Percentiles rank a stretch among this genome's conserved stretches.
phyloP scores from a whole-genome alignment of 2,797 vertebrate species.

The Emys orbicularis region DNA sequence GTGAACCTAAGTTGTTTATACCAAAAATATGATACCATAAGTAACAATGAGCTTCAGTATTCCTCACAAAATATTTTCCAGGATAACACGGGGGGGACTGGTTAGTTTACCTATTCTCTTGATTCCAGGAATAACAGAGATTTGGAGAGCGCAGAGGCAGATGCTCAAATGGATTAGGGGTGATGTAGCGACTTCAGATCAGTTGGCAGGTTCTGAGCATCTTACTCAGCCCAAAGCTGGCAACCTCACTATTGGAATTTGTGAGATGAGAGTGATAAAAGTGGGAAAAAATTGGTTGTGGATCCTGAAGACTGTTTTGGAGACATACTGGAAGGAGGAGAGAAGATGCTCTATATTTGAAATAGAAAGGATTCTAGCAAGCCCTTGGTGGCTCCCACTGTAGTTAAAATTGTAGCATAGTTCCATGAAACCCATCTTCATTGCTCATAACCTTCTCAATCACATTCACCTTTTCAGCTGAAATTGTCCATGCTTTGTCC shows the following conservation, averaged over 20 bases:
- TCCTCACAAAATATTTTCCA: background rate
- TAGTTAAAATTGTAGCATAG: conserved; percentile 4
- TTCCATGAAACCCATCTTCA: background rate
- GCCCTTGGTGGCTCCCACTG: background rate
- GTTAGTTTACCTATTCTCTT: background rate
- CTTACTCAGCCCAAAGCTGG: background rate
- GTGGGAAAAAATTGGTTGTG: background rate
- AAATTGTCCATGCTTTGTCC: background rate
- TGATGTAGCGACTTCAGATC: background rate
- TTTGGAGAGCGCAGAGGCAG: background rate
- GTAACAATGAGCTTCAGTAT: background rate
- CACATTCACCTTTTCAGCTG: background rate
- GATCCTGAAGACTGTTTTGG: background rate
- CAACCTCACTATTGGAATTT: background rate
- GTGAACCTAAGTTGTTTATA: background rate
- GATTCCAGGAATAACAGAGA: background rate
- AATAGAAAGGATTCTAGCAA: background rate
- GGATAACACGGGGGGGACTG: background rate
- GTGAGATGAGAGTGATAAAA: background rate
- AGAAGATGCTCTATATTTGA: background rate
- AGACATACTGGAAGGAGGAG: background rate
- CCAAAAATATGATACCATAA: fast-evolving
- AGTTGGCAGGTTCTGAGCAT: background rate
- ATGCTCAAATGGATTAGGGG: background rate
- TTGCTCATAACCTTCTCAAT: background rate